These are phyloP conservation scores for Cephonodes hylas DNA, from an alignment of 2,888 invertebrate genomes.

Conservation along the genomic window DNA sequence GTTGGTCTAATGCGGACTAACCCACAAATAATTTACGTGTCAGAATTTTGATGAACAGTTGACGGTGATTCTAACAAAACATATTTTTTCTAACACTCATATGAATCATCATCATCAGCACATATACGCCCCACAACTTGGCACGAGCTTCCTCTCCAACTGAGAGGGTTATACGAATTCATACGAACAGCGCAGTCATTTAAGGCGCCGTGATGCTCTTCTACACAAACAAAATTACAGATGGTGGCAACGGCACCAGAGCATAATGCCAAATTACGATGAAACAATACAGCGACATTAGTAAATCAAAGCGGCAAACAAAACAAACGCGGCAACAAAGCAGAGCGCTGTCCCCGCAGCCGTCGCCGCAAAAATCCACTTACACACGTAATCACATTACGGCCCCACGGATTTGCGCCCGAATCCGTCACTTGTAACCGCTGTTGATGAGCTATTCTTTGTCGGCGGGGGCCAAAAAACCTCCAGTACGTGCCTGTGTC, in stretches of 20 bases:
- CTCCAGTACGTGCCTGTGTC: constrained; percentile 8
- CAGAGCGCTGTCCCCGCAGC: constrained; percentile 19
- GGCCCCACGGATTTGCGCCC: constrained; percentile 40
- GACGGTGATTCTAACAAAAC: too few species aligned
- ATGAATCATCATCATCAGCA: too few species aligned
- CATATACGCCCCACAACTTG: too few species aligned
- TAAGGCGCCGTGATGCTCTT: too few species aligned
- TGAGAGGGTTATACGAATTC: too few species aligned
- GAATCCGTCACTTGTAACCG: constrained; percentile 48
- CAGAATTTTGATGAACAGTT: too few species aligned
- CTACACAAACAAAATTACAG: too few species aligned
- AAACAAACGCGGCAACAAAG: constrained; percentile 24
- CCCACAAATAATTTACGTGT: too few species aligned
- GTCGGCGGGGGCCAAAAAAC: constrained; percentile 25
- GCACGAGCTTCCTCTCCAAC: too few species aligned
- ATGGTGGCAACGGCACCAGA: neutral
- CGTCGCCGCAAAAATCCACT: constrained; percentile 47
- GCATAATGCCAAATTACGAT: neutral
- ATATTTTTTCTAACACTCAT: too few species aligned
- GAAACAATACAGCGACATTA: constrained; percentile 8
- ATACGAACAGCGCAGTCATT: too few species aligned
- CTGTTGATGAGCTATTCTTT: constrained; percentile 69
- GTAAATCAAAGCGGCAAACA: constrained; percentile 17
- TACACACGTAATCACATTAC: constrained; percentile 57
- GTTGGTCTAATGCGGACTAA: too few species aligned